Base-by-base conservation (phyloP, 2,888 invertebrate species). In the Siphonodentalium dalli region DNA sequence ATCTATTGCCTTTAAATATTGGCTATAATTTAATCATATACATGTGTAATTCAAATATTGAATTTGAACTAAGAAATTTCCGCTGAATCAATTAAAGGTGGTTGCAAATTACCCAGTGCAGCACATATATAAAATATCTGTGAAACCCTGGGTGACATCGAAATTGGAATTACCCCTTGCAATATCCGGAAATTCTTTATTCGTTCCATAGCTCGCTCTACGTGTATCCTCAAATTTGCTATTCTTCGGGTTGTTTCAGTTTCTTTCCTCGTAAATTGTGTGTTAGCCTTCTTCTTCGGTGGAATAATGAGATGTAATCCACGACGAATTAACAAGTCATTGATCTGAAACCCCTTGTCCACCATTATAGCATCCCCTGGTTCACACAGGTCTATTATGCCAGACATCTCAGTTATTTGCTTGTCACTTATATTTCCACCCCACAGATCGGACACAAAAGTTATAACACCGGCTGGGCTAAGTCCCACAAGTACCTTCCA, bases 331-430 rank as follows among this genome's bases (percentile, higher is more conserved):
- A 56, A 46, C 15, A 58, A 27, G 29, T 62, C 59, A 3, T 43
- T 9, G 11, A 61, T 58, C 21, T 43, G 11, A 45, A 66, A 64
- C 2, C 60, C 62, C 23, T 58, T 64, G 28, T 66, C 64, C 4
- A 55, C 62, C 61, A 65, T 65, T 0, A 65, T 53, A 20, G 48
- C 48, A 39, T 65, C 63, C n/a, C 61, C 61, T 27, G 26, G 7
- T 35, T 65, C 61, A 31, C 50, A 48, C 13, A 61, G 33, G 20
- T 58, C 54, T 2, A 61, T 18, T 6, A 65, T 1, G 1, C 61
- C 57, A 45, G 29, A 44, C 3, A 23, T 9, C 24, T 44, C 31
- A 18, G 54, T 54, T 4, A 62, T 58, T 29, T 54, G 54, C 37
- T 53, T 58, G 26, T 66, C 62, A 44, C 57, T 54, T 9, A 55